These are phyloP conservation scores for Cheilosia pagana DNA, from an alignment of 2,888 invertebrate species.

Conservation along the genomic window DNA sequence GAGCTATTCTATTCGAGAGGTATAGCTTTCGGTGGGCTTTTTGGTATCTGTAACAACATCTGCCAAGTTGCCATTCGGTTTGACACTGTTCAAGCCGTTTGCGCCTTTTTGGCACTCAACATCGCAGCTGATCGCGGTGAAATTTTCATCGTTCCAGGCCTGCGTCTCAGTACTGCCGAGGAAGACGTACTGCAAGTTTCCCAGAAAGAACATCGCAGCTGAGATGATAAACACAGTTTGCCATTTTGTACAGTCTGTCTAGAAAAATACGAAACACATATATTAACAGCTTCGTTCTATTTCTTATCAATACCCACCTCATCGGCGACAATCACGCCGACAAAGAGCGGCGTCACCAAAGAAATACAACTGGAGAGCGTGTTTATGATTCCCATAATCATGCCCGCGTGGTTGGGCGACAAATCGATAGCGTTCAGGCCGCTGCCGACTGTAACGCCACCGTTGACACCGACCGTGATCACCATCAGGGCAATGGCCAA, in stretches of 20 bases:
- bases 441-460: slow-evolving; percentile 82
- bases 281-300: neutral
- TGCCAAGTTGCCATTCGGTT: neutral
- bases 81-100: slow-evolving; percentile 47
- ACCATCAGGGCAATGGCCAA: slow-evolving; percentile 85
- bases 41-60: slow-evolving; percentile 5
- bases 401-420: slow-evolving; percentile 87
- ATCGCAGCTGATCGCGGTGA: slow-evolving; percentile 72
- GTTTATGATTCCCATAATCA: slow-evolving; percentile 88
- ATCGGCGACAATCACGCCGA: slow-evolving; percentile 84
- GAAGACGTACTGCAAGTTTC: slow-evolving; percentile 88
- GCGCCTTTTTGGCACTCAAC: slow-evolving; percentile 74
- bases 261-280: neutral
- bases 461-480: slow-evolving; percentile 84
- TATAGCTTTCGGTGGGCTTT: neutral
- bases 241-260: slow-evolving; percentile 87
- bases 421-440: slow-evolving; percentile 86
- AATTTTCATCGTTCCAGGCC: slow-evolving; percentile 87
- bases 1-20: slow-evolving; percentile 9
- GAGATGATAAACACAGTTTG: slow-evolving; percentile 88
- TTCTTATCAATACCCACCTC: slow-evolving; percentile 75
- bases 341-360: slow-evolving; percentile 86
- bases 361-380: slow-evolving; percentile 86
- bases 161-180: slow-evolving; percentile 88
- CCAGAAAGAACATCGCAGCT: slow-evolving; percentile 87